These are phyloP conservation scores for Agriopis leucophaearia DNA, from an alignment of 2,888 invertebrate species.

Conservation along the genomic window DNA sequence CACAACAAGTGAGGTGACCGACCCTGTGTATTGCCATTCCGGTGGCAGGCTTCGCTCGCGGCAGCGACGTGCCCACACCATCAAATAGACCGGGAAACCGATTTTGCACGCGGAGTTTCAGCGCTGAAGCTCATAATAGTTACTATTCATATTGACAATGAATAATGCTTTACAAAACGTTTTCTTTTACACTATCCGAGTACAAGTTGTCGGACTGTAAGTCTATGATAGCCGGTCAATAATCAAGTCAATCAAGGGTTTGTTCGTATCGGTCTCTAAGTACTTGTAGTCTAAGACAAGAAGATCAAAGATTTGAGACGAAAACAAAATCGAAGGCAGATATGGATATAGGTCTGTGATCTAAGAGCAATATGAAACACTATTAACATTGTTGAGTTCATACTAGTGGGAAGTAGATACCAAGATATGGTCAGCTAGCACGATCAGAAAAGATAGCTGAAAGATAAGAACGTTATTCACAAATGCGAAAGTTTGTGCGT, in stretches of 20 bases:
- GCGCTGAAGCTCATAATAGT: not conserved
- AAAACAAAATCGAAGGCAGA: not conserved
- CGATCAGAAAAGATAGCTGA: not conserved
- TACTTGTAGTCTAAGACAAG: not conserved
- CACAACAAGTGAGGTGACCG: slow-evolving; percentile 79
- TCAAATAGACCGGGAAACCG: slow-evolving; percentile 68
- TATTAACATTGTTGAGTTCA: no score
- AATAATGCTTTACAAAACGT: not conserved
- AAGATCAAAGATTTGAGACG: not conserved
- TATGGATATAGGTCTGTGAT: not conserved
- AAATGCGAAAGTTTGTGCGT: not conserved
- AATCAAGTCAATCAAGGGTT: not conserved
- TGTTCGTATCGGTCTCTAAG: not conserved
- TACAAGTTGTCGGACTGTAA: not conserved
- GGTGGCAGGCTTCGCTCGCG: slow-evolving; percentile 27
- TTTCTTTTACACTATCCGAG: not conserved
- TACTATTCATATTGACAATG: not conserved
- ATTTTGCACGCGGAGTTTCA: slow-evolving; percentile 61
- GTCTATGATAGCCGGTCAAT: not conserved
- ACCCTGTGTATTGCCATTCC: slow-evolving; percentile 68
- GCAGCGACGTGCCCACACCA: slow-evolving; percentile 47
- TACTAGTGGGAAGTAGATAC: not conserved
- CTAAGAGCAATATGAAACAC: no score
- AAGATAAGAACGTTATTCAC: not conserved
- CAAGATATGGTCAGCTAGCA: not conserved